These are phyloP conservation scores for Polylopha cassiicola DNA, from an alignment of 2,888 invertebrate species.

Conservation along the genomic window DNA sequence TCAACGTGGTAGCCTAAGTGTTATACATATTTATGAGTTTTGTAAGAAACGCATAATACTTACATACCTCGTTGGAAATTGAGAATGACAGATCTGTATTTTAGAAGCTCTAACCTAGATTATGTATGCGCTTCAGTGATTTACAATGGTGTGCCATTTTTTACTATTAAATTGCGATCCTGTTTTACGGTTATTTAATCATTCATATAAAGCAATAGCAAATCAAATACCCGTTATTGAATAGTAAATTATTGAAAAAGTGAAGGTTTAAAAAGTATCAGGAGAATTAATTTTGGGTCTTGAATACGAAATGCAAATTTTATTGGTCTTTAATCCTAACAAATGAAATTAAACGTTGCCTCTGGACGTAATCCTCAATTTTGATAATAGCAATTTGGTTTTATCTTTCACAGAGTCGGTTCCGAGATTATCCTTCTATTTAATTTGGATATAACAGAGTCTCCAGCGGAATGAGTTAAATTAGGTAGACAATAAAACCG, in stretches of 20 bases:
- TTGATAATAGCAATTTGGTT: conserved; percentile 29
- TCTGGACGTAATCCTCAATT: conserved; percentile 22
- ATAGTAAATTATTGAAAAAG: conserved; percentile 2
- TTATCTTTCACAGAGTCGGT: conserved; percentile 23
- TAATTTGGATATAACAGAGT: conserved; percentile 23
- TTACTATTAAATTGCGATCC: no score
- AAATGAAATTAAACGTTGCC: conserved; percentile 26
- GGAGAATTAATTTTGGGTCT: conserved; percentile 21
- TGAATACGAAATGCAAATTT: conserved; percentile 27
- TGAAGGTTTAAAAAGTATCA: conserved; percentile 4
- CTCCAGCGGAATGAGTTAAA: conserved; percentile 1
- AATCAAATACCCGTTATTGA: no score
- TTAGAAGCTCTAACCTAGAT: no score
- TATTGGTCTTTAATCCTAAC: conserved; percentile 26
- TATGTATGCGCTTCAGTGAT: no score
- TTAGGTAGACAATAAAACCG: background rate
- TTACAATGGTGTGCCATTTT: no score
- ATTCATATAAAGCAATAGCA: no score
- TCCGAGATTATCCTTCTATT: conserved; percentile 27
- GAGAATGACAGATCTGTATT: no score
- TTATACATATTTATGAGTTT: no score
- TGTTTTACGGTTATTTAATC: no score
- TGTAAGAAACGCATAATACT: no score
- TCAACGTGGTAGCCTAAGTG: no score
- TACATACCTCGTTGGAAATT: no score